These are phyloP conservation scores for Geococcyx californianus DNA, from an alignment of 2,113 vertebrate genomes.

Conservation along the genomic window DNA sequence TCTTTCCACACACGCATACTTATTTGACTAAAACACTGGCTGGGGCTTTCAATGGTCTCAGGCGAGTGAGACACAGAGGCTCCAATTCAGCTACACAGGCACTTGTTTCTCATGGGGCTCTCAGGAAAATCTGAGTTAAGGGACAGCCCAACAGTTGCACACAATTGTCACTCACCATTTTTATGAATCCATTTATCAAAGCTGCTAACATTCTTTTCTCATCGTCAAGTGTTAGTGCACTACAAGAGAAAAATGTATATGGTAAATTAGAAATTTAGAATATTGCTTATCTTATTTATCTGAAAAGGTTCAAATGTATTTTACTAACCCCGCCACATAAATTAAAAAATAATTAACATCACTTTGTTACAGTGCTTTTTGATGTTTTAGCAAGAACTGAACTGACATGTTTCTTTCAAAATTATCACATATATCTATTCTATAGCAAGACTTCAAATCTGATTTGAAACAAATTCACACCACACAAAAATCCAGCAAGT, in stretches of 20 bases:
- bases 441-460: neutral
- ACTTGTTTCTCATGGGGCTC: neutral
- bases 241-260: conserved; percentile 61
- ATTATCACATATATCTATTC: neutral
- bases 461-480: neutral
- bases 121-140: neutral
- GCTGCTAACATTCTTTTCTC: conserved; percentile 89
- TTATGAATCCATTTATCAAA: conserved; percentile 94
- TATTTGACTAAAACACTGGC: neutral
- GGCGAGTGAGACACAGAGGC: neutral
- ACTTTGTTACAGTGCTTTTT: neutral
- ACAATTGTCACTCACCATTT: conserved; percentile 84
- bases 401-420: neutral
- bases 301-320: neutral
- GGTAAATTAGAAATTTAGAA: neutral
- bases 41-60: neutral
- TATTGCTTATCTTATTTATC: neutral
- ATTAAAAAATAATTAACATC: neutral
- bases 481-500: neutral
- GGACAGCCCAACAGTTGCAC: neutral
- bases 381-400: neutral
- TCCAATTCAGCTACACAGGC: neutral
- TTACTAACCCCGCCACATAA: neutral
- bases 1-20: neutral
- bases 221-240: conserved; percentile 93